Conservation (phyloP, 2,888 invertebrate species). For the Embidobia sp. region DNA sequence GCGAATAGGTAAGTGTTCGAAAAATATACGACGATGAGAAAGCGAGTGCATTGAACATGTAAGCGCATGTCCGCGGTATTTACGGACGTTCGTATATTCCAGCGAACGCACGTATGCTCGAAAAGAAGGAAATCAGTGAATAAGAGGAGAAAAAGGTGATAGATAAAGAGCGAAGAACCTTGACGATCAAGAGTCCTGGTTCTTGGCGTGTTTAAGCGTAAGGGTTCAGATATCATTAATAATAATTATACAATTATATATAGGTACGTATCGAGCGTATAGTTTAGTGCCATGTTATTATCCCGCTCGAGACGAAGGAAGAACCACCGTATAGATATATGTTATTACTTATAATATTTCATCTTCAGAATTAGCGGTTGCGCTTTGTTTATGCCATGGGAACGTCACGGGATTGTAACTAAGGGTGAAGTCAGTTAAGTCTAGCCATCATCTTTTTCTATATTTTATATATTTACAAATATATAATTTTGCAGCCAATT, state of each 20-base stretch:
- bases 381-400: conserved; percentile 81
- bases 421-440: conserved; percentile 67
- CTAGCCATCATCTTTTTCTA: conserved; percentile 58
- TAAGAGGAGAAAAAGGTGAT: conserved; percentile 63
- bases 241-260: conserved; percentile 82
- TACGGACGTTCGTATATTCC: conserved; percentile 57
- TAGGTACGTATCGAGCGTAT: conserved; percentile 79
- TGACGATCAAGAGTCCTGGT: conserved; percentile 63
- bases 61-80: conserved; percentile 59
- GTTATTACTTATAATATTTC: conserved; percentile 82
- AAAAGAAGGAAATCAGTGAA: conserved; percentile 60
- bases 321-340: conserved; percentile 78
- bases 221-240: conserved; percentile 81
- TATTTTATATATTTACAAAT: conserved; percentile 47
- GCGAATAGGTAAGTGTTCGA: conserved; percentile 54
- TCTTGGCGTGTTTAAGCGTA: conserved; percentile 76
- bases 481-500: conserved; percentile 46
- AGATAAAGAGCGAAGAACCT: conserved; percentile 66
- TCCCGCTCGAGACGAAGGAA: conserved; percentile 76
- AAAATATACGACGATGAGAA: conserved; percentile 63
- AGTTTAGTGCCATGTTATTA: conserved; percentile 82
- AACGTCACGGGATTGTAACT: conserved; percentile 77
- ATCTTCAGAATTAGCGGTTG: conserved; percentile 81
- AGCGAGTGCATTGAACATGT: conserved; percentile 53
- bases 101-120: conserved; percentile 37